These are phyloP conservation scores for Eristalis arbustorum DNA, from an alignment of 2,888 invertebrate genomes.

Conservation along the genomic window DNA sequence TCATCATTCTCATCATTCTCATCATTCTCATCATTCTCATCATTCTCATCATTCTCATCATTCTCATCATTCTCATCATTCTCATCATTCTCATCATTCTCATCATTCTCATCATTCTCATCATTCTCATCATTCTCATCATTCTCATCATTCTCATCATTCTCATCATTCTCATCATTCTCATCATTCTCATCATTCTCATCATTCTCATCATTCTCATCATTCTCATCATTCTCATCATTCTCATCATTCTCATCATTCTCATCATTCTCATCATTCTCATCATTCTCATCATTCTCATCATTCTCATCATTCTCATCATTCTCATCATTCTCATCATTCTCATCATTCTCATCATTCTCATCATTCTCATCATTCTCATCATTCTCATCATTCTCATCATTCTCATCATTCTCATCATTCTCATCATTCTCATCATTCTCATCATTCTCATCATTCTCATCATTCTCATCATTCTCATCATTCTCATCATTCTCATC, in stretches of 20 bases:
- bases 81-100: not conserved
- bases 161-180: not conserved
- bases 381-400: not conserved
- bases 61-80: not conserved
- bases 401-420: not conserved
- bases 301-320: not conserved
- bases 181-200: not conserved
- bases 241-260: not conserved
- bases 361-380: not conserved
- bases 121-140: not conserved
- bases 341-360: not conserved
- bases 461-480: not conserved
- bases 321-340: not conserved
- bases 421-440: not conserved
- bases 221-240: not conserved
- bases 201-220: not conserved
- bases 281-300: not conserved
- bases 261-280: not conserved
- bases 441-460: not conserved
- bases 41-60: not conserved
- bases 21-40: not conserved
- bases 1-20: not conserved
- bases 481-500: not conserved
- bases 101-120: not conserved
- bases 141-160: not conserved